Evolutionary conservation across 2,888 invertebrate species (phyloP), one percentile per base, ranked within the genome.

Genomic region (Cetonia aurata): DNA sequence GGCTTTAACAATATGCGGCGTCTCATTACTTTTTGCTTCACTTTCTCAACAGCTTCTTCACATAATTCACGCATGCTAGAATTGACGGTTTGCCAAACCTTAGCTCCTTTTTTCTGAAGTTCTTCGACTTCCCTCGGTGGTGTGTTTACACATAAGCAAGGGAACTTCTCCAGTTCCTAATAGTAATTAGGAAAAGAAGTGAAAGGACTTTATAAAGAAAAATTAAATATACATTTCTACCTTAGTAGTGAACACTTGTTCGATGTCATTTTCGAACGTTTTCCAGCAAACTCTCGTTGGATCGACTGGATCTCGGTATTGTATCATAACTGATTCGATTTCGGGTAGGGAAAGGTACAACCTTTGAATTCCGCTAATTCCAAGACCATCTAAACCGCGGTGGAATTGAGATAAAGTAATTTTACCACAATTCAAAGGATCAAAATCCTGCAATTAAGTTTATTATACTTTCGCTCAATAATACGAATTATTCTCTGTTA

Each of bases 221-320:
- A 17, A 41, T 52, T 13, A n/a, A 6, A 6, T 12, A 52, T 25
- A 52, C 31, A 25, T n/a, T n/a, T n/a, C n/a, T 77, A 83, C 83
- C 75, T 83, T 83, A 3, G 79, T 79, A 0, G 83, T 84, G 75
- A 84, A 85, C 3, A 84, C 93, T 79, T 90, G 89, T 79, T 94
- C 92, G 75, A 94, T 89, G 81, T 94, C 93, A 77, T 92, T 91
- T 78, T 91, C 91, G 81, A 94, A 94, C 19, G 90, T 89, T 70
- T 89, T 87, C 93, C 94, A 94, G 81, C 91, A 91, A 52, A 93
- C 86, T 66, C 90, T 87, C 67, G 88, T 86, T 0, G 84, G 83
- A 82, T 93, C 93, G 76, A 90, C 88, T n/a, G 91, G 91, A 85
- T 93, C 92, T 71, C 87, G 82, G 83, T 93, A 94, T 79, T 91